These are phyloP conservation scores for Microplitis deprimator DNA, from an alignment of 2,888 invertebrate species.

Conservation along the genomic window DNA sequence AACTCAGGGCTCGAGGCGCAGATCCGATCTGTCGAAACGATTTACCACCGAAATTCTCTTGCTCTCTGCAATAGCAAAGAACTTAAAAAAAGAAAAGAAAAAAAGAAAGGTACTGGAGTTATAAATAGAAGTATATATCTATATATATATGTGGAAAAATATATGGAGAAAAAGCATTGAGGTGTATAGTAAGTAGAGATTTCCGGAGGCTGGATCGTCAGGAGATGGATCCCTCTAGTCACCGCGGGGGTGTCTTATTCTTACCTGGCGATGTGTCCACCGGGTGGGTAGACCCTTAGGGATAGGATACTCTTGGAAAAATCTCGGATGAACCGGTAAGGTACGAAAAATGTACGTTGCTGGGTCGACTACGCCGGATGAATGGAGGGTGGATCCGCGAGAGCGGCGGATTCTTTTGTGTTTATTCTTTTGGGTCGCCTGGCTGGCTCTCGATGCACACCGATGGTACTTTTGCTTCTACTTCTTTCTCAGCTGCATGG, in stretches of 20 bases:
- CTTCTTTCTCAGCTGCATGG: no score
- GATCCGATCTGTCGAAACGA: constrained; percentile 63
- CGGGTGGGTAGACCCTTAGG: constrained; percentile 44
- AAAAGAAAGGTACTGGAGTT: constrained; percentile 41
- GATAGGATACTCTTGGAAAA: constrained; percentile 46
- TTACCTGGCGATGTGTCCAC: constrained; percentile 52
- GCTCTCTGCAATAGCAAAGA: constrained; percentile 54
- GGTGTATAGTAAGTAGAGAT: constrained; percentile 69
- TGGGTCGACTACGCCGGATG: constrained; percentile 60
- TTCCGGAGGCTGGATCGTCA: constrained; percentile 61
- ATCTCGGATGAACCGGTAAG: constrained; percentile 41
- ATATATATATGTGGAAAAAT: not conserved
- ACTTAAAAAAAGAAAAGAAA: constrained; percentile 23
- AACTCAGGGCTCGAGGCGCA: constrained; percentile 38
- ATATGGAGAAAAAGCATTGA: constrained; percentile 57
- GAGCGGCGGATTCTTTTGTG: constrained; percentile 66
- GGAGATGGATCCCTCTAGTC: constrained; percentile 43
- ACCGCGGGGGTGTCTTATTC: constrained; percentile 64
- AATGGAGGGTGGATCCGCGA: constrained; percentile 60
- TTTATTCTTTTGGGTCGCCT: constrained; percentile 61
- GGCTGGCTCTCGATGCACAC: constrained; percentile 22
- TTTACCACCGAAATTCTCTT: constrained; percentile 58
- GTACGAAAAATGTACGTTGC: constrained; percentile 54
- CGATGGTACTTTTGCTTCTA: not conserved
- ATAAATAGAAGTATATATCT: not conserved